Conservation (phyloP, 2,113 vertebrate species). For the Sapajus apella region DNA sequence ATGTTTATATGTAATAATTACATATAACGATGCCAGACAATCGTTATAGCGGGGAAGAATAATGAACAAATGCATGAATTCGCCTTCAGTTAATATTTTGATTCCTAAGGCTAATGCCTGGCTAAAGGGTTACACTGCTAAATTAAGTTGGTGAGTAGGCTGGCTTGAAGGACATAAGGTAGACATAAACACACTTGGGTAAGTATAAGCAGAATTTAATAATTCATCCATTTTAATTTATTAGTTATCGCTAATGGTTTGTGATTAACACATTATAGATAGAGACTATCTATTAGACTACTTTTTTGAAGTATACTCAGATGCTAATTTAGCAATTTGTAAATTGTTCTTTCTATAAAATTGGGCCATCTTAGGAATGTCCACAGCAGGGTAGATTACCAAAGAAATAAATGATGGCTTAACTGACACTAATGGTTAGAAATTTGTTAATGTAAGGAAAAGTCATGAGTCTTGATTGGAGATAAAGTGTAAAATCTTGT, state of each 20-base stretch:
- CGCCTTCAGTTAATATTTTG: background rate
- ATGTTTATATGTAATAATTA: slow-evolving; percentile 12
- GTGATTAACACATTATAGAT: slow-evolving; percentile 27
- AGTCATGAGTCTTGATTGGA: background rate
- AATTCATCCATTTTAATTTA: background rate
- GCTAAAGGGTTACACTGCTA: background rate
- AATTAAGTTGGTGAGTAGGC: slow-evolving; percentile 21
- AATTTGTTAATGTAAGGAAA: background rate
- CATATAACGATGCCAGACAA: background rate
- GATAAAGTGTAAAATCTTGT: background rate
- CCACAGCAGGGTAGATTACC: background rate
- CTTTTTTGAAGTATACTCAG: slow-evolving; percentile 32
- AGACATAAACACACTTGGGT: background rate
- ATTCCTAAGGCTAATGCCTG: background rate
- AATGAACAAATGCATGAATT: slow-evolving; percentile 29
- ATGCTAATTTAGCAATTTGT: slow-evolving; percentile 35
- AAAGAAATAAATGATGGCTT: background rate
- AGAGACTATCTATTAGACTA: slow-evolving; percentile 7
- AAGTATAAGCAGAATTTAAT: background rate
- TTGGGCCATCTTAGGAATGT: background rate
- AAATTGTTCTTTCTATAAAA: slow-evolving; percentile 33
- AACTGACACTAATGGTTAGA: background rate
- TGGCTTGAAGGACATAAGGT: background rate
- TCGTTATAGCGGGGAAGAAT: slow-evolving; percentile 15
- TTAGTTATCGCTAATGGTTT: slow-evolving; percentile 11